These are phyloP conservation scores for Apistogramma diplotaenia DNA, from an alignment of 2,113 vertebrate genomes.

Conservation along the genomic window DNA sequence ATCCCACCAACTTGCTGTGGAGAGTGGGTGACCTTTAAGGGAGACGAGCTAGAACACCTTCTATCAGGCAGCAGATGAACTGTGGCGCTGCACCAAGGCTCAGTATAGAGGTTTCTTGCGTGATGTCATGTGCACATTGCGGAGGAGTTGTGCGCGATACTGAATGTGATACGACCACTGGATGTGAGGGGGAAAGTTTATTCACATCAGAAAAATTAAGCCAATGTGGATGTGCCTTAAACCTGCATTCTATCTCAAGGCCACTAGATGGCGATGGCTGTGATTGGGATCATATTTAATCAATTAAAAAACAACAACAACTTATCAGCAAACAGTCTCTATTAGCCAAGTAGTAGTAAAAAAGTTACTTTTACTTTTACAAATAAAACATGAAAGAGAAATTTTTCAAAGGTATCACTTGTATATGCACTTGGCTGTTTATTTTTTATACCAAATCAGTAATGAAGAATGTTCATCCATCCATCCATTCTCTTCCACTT, in stretches of 20 bases:
- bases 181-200: neutral
- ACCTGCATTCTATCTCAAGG: neutral
- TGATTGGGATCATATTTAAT: neutral
- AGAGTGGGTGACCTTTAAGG: too few species aligned
- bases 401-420: too few species aligned
- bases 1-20: accelerated
- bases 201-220: neutral
- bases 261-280: neutral
- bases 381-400: neutral
- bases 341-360: neutral
- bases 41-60: too few species aligned
- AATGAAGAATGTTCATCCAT: too few species aligned
- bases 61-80: neutral
- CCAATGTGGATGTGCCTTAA: neutral
- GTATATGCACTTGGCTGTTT: too few species aligned
- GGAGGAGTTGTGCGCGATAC: neutral
- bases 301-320: neutral
- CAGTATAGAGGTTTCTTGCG: neutral
- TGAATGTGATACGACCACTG: neutral
- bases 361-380: neutral
- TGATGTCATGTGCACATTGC: neutral
- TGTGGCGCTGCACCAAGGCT: neutral
- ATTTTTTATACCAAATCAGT: too few species aligned
- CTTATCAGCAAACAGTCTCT: neutral
- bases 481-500: too few species aligned